phyloP scores from a whole-genome alignment of 2,888 invertebrate genomes.

The Callosobruchus maculatus region DNA sequence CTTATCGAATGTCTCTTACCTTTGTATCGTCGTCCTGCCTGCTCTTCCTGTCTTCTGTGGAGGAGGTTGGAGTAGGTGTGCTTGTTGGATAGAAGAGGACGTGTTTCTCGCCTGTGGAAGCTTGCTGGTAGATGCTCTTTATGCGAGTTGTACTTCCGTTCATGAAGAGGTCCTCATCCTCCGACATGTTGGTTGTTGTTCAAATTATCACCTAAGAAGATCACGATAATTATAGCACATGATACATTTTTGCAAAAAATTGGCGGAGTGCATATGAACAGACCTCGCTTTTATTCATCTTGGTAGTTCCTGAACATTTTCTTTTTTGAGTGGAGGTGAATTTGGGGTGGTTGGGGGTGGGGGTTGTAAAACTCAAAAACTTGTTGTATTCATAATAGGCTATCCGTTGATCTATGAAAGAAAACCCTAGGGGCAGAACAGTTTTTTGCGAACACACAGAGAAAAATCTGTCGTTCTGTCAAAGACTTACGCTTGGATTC shows the following conservation, averaged over 20 bases:
- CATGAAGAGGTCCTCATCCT: slow-evolving; percentile 42
- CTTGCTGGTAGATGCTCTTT: slow-evolving; percentile 47
- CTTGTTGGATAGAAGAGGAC: slow-evolving; percentile 50
- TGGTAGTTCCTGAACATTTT: too few species aligned
- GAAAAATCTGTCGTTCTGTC: too few species aligned
- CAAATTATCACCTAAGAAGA: not conserved
- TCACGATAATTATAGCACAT: not conserved
- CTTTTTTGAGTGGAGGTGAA: too few species aligned
- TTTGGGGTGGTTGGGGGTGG: too few species aligned
- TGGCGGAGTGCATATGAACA: too few species aligned
- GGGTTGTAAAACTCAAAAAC: too few species aligned
- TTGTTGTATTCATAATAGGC: too few species aligned
- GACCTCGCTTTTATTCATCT: too few species aligned
- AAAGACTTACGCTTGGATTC: too few species aligned
- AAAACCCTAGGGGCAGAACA: too few species aligned
- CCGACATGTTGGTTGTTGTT: slow-evolving; percentile 36
- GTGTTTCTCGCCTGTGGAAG: slow-evolving; percentile 49
- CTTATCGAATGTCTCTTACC: not conserved
- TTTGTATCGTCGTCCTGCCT: slow-evolving; percentile 29
- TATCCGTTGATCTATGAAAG: too few species aligned
- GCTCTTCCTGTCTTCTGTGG: slow-evolving; percentile 44
- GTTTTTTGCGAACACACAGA: too few species aligned
- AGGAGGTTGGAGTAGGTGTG: slow-evolving; percentile 44
- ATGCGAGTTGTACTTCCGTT: slow-evolving; percentile 43
- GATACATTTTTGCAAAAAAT: not conserved